Base-by-base conservation (phyloP, 2,113 vertebrate species). In the Phalacrocorax brasilianus region DNA sequence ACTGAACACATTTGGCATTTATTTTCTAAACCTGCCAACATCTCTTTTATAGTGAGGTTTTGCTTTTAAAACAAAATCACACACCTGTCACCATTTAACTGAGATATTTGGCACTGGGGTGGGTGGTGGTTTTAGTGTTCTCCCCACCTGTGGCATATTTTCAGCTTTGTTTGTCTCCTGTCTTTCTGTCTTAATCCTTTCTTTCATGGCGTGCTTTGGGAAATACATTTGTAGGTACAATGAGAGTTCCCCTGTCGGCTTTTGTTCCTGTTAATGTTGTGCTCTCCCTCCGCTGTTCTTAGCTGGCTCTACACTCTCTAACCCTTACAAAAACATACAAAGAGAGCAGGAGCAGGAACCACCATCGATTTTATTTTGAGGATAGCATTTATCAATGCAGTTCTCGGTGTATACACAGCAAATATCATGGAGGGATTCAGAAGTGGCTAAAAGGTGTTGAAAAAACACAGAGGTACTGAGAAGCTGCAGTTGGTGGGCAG, bases 1-100 rank as follows among this genome's bases (percentile, higher is more conserved):
- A 47, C 76, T 44, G 33, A 95, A 77, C 40, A 72, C 27, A 32
- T 84, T 94, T 68, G 32, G 44, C 52, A 45, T 81, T 92, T 92
- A 21, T 80, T 94, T 93, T 91, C 52, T 87, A 86, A 92, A 92
- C 44, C 52, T 81, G 77, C 52, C 83, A 93, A 40, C 72, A 27
- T 81, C 21, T 84, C 68, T 92, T 93, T 94, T 59, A 67, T 45
- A 23, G 47, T 50, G 47, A 2, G 1, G 61, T 70, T 91, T 93
- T 38, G 50, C 67, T 47, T 92, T 93, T 89, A 91, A 84, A 88
- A 63, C 26, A 89, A 72, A 91, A 79, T 81, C 68, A 75, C 80
- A 86, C 33, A 91, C 74, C 76, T 92, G 75, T 74, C 82, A 78
- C 59, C 12, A 86, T 84, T 78, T 55, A 86, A 95, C 44, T 65